phyloP scores from a whole-genome alignment of 2,113 vertebrate species.

The Phyllostomus hastatus region DNA sequence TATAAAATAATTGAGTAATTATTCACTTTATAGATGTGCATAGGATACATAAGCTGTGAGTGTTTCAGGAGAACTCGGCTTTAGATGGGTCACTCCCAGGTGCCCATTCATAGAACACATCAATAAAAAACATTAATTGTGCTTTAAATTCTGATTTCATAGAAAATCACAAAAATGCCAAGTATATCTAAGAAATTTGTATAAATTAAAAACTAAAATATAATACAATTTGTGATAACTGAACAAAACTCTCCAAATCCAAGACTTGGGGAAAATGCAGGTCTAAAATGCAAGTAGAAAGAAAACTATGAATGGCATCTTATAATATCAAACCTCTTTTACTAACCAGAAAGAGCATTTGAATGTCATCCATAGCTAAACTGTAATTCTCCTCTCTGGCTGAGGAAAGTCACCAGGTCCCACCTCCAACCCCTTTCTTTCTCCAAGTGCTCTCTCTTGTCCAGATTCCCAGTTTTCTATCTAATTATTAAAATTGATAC shows the following conservation, averaged over 20 bases:
- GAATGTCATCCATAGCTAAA: neutral
- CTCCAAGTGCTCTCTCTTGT: neutral
- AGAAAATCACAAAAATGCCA: neutral
- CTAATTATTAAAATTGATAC: neutral
- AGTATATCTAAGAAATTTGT: neutral
- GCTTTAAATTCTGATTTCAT: neutral
- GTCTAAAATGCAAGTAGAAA: neutral
- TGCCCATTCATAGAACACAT: neutral
- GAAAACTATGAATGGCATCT: neutral
- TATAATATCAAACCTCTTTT: neutral
- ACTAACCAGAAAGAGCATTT: neutral
- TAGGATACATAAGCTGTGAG: neutral
- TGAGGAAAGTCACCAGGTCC: neutral
- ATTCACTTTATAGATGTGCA: neutral
- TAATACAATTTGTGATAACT: neutral
- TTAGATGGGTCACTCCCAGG: neutral
- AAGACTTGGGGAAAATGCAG: neutral
- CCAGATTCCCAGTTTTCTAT: neutral
- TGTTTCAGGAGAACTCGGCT: neutral
- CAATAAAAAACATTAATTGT: neutral
- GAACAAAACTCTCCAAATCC: neutral
- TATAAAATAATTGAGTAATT: neutral
- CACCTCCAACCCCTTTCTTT: neutral
- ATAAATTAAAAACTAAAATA: neutral
- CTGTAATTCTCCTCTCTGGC: neutral